Base-by-base conservation (phyloP, 1,140 invertebrate genomes). In the Drosophila tristis region DNA sequence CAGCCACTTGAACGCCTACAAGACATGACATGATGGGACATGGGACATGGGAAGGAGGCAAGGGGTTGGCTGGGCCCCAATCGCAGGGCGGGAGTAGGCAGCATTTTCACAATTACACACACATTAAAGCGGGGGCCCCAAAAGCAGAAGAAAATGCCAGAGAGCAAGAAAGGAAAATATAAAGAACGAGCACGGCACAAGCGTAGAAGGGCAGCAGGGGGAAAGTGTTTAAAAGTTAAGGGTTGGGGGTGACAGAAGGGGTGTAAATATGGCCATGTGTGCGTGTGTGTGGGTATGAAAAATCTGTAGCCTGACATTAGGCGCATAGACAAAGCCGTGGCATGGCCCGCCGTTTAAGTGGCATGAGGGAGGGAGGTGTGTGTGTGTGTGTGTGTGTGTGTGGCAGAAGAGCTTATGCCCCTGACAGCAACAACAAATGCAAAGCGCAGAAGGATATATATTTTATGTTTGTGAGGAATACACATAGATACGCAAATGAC, bases 71-170 rank as follows among this genome's bases (percentile, higher is more conserved):
- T 35, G 49, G 68, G 43, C 56, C 54, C 43, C 50, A 55, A 49
- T 50, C 43, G 58, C 47, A 47, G 43, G 42, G 50, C 45, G 47
- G 8, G 16, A 54, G 54, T 51, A 29, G 50, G 29, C 68, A 68
- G 72, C 73, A 67, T 78, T 74, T 80, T 84, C 64, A 74, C 85
- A 90, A 90, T 90, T 90, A 90, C 74, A 90, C 82, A 87, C 82
- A 78, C 80, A 87, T 90, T 87, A 84, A 70, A 26, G 50, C 49
- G 35, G 9, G 66, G 48, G 31, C 31, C 31, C 8, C 31, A 31
- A 31, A 31, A 49, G 13, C 43, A 2, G 11, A 4, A 25, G 15
- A 61, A 56, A 53, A 42, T 56, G 57, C 43, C 64, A 75, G 47
- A 48, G 13, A 51, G 9, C 23, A 4, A 15, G 15, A 53, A 51